Base-by-base conservation (phyloP, 2,797 vertebrate species). In the Neosilurus mollespiculum region DNA sequence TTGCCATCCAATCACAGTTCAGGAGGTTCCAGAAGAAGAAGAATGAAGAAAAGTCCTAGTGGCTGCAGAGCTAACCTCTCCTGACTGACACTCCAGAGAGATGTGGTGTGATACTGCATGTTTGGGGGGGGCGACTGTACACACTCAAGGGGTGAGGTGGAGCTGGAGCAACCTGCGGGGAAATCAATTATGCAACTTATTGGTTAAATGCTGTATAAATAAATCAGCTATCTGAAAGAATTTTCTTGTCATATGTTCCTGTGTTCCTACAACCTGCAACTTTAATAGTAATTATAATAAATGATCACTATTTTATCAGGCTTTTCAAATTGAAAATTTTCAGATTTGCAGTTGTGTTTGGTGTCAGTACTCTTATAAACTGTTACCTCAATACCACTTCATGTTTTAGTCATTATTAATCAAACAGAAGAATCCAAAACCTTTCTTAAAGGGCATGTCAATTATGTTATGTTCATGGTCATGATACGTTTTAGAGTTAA, bases 11-110 rank as follows among this genome's bases (percentile, higher is more conserved):
- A 90, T 98, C 96, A 22, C 97, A 98, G 94, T 98, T 99, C 95
- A 97, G 97, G 91, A 98, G 97, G 94, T 98, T 97, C 94, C 97
- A 99, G 94, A 99, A 99, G 94, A 98, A 99, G 93, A 99, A 98
- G 92, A 94, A 56, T 58, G 95, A 87, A 0, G 96, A 96, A 37
- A 97, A 99, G 93, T 97, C 96, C 86, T 99, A 97, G 95, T 88
- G 91, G 88, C 89, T 88, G 30, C 83, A 71, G 82, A 86, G 89
- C 89, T 85, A 91, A 92, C 90, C 83, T 80, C 87, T 87, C 84
- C 62, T 61, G 89, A 87, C 1, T 81, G 86, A 91, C 85, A 87
- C 82, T 87, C 18, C 80, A 65, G 61, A 83, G 87, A 79, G 87
- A 89, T 89, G 84, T 89, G 88, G 89, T 88, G 92, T 91, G 89